These are phyloP conservation scores for Lasioglossum pauxillum DNA, from an alignment of 2,888 invertebrate species.

Conservation along the genomic window DNA sequence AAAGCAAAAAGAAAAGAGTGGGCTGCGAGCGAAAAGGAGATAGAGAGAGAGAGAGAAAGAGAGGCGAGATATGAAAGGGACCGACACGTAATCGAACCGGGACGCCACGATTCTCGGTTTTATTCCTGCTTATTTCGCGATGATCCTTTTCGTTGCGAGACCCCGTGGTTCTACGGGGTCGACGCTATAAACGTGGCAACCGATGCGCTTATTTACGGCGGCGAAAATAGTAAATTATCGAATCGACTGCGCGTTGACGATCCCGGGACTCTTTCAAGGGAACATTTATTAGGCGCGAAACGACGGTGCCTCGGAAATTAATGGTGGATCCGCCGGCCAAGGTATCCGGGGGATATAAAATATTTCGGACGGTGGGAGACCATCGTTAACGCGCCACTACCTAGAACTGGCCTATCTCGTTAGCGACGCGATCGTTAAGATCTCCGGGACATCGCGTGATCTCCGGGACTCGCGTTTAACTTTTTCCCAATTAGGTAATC, in stretches of 20 bases:
- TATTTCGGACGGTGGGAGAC: slow-evolving; percentile 70
- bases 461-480: slow-evolving; percentile 58
- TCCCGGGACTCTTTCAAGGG: slow-evolving; percentile 52
- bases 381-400: slow-evolving; percentile 73
- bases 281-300: slow-evolving; percentile 72
- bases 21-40: not conserved
- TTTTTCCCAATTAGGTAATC: slow-evolving; percentile 74
- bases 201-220: slow-evolving; percentile 65
- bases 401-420: slow-evolving; percentile 76
- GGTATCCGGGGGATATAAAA: slow-evolving; percentile 68
- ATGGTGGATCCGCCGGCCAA: slow-evolving; percentile 65
- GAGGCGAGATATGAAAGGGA: slow-evolving; percentile 21
- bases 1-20: not conserved
- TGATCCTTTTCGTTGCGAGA: slow-evolving; percentile 34
- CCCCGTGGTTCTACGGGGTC: slow-evolving; percentile 14
- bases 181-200: slow-evolving; percentile 54
- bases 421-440: slow-evolving; percentile 75
- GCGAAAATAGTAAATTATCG: slow-evolving; percentile 70
- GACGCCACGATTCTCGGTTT: slow-evolving; percentile 7
- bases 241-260: slow-evolving; percentile 64
- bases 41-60: not conserved
- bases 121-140: slow-evolving; percentile 40
- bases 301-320: slow-evolving; percentile 71
- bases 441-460: slow-evolving; percentile 72
- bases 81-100: slow-evolving; percentile 41